Evolutionary conservation across 2,797 vertebrate species (phyloP).

Genomic region (Pelodytes ibericus): DNA sequence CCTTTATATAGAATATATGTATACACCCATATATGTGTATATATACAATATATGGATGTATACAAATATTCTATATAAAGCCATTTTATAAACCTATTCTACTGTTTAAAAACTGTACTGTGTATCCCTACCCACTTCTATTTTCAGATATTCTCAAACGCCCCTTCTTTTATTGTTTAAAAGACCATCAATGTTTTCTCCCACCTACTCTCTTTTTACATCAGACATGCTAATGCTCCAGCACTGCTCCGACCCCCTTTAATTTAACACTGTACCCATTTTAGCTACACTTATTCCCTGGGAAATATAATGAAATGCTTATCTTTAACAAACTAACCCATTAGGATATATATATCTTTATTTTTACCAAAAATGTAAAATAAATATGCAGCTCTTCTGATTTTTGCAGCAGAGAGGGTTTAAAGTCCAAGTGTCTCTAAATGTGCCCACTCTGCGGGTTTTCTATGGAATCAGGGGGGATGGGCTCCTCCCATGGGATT

Average conservation of each 20-base stretch:
- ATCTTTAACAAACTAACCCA: too few species aligned
- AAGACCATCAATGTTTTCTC: not conserved
- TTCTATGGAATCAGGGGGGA: slow-evolving; percentile 7
- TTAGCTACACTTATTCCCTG: not conserved
- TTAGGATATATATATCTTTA: too few species aligned
- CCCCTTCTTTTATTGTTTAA: not conserved
- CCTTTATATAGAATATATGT: too few species aligned
- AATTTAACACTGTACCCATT: not conserved
- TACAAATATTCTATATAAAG: too few species aligned
- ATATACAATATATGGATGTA: too few species aligned
- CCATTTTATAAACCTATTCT: too few species aligned
- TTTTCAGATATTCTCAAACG: too few species aligned
- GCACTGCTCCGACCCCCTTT: not conserved
- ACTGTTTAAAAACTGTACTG: too few species aligned
- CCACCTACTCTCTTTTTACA: not conserved
- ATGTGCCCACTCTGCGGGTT: slow-evolving; percentile 25
- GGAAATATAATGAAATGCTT: not conserved
- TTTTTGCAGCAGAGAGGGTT: too few species aligned
- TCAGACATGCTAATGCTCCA: not conserved
- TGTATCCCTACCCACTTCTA: not conserved
- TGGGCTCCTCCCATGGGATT: slow-evolving; percentile 24
- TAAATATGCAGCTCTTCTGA: too few species aligned
- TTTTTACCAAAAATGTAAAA: too few species aligned
- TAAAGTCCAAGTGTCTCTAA: slow-evolving; percentile 6
- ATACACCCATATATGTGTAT: too few species aligned